Evolutionary conservation across 1,140 invertebrate species (phyloP), one percentile per base, ranked within the genome.

Genomic region (Ips nitidus): DNA sequence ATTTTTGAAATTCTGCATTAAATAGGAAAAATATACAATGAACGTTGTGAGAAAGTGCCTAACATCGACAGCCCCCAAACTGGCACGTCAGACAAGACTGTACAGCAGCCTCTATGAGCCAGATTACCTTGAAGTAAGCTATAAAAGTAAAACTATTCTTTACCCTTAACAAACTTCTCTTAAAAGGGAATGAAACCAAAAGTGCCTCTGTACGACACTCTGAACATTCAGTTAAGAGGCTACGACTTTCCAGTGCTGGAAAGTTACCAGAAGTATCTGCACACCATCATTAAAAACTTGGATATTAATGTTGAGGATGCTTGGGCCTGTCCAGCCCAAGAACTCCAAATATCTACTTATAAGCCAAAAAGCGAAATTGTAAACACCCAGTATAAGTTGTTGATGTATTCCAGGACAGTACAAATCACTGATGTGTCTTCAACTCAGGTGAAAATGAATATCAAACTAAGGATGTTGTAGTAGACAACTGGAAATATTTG

Each of bases 211-310:
- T 90, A 91, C 82, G 86, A 90, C 47, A 81, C 81, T 37, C 75
- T 96, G 22, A 92, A 93, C 81, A 82, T 97, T 43, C 88, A 91
- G 83, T 81, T 96, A 39, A 91, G 86, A 75, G 89, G 93, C 2
- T 94, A 94, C 77, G 90, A 94, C 78, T 97, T 86, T 82, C 85
- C 91, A 6, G 75, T 92, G 5, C 78, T 97, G 52, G 94, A 97
- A 82, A 87, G 81, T 74, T 95, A 88, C 78, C 92, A 92, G 79
- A 87, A 85, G 75, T 90, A 90, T 76, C 82, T 95, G 57, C 88
- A 94, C 75, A 86, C 85, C 75, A 80, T 92, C 71, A 88, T 90
- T 41, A 85, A 88, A 74, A 82, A 85, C 58, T 84, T 96, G 82
- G 89, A 90, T 42, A 80, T 95, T 65, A 87, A 92, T 74, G 86